Percentiles rank a stretch among this genome's conserved stretches.
phyloP scores from a whole-genome alignment of 1,140 invertebrate species.

The Sitodiplosis mosellana region DNA sequence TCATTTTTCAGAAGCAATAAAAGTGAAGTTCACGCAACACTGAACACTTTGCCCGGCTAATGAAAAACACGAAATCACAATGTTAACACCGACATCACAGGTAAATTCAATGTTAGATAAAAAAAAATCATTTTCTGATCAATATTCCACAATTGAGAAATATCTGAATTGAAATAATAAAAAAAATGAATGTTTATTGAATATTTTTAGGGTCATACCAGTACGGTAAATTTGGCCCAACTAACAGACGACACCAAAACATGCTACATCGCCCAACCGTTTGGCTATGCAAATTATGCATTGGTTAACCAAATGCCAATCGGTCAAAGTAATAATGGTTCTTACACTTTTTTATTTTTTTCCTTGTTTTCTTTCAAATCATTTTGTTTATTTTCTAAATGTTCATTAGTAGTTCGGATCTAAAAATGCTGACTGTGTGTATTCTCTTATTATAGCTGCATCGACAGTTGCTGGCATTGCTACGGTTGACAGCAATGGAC shows the following conservation, averaged over 20 bases:
- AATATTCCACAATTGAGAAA: too few species aligned
- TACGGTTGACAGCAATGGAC: constrained; percentile 21
- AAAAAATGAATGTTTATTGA: neutral
- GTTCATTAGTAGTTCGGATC: too few species aligned
- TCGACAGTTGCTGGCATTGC: constrained; percentile 19
- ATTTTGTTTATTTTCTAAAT: neutral
- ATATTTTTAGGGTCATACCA: constrained; percentile 18
- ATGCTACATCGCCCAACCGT: constrained; percentile 49
- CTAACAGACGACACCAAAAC: constrained; percentile 40
- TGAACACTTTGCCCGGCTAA: constrained; percentile 44
- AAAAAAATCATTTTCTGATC: neutral
- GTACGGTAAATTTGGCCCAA: constrained; percentile 43
- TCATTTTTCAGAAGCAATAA: too few species aligned
- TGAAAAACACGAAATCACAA: constrained; percentile 46
- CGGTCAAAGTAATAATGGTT: constrained; percentile 26
- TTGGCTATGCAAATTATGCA: constrained; percentile 45
- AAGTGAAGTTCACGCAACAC: too few species aligned
- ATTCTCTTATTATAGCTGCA: constrained; percentile 20
- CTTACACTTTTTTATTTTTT: constrained; percentile 14
- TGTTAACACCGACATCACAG: constrained; percentile 30
- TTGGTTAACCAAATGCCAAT: constrained; percentile 42
- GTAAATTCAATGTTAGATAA: constrained; percentile 19
- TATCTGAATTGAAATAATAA: too few species aligned
- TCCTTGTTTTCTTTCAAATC: neutral
- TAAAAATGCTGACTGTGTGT: too few species aligned